Evolutionary conservation across 2,113 vertebrate species (phyloP), one percentile per base, ranked within the genome.

Genomic region (Rallus limicola): DNA sequence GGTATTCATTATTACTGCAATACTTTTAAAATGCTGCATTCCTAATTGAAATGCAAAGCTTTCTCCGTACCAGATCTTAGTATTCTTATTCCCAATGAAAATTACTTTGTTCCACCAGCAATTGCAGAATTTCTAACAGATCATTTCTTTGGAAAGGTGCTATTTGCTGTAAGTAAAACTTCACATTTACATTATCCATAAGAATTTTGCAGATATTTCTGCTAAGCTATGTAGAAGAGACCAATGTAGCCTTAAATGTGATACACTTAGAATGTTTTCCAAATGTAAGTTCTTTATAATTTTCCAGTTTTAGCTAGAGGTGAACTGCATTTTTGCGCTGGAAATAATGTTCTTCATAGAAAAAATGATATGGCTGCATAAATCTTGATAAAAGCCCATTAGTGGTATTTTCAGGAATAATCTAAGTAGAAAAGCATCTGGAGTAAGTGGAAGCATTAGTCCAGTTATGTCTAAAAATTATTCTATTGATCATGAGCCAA

Each of bases 321-420:
- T 74, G 72, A 88, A 58, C 0, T 13, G 59, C 38, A 74, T 90
- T 93, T 93, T 89, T 90, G 34, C 34, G 48, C n/a, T 71, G 29
- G 44, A 65, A 86, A 67, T 82, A 80, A 70, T 60, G 14, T 58
- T 87, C 31, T 95, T 82, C 75, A 65, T 78, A 81, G 58, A 81
- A 94, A 91, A 16, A 70, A 91, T 86, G 93, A 92, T 85, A 60
- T 84, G 50, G 31, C 44, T 71, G 31, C 60, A 95, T 90, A 92
- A 95, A 90, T 92, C 76, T 96, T 94, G 90, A 36, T 63, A 90
- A 96, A 96, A 95, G 26, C 42, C 71, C 81, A 90, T 94, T 96
- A 91, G 68, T 74, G 78, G n/a, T 88, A 84, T 85, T 95, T 92
- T 91, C 63, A 95, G 71, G 29, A 95, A 92, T 92, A 91, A 89